Evolutionary conservation across 1,140 invertebrate genomes (phyloP), one percentile per base, ranked within the genome.

Genomic region (Streblospio benedicti): DNA sequence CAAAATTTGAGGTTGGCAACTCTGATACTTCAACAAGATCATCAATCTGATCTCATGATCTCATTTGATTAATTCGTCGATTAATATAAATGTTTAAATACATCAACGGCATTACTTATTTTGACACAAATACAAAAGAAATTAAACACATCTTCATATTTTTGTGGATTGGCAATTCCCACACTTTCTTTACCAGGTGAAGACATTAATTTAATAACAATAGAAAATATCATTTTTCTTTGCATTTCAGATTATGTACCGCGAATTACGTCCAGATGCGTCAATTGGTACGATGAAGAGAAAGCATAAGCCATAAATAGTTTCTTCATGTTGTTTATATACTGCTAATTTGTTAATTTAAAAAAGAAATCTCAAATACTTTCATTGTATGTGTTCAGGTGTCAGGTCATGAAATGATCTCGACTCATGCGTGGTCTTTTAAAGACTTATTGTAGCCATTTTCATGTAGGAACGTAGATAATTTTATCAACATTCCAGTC

Each of bases 181-280:
- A 44, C 23, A 18, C 9, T 57, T n/a, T 18, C 28, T 57, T n/a
- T 23, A 30, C 18, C 28, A 28, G 18, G 20, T 30, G n/a, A 55
- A 9, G 4, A 31, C 25, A 54, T n/a, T 12, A 16, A 41, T 32
- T 14, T 41, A 56, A 18, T 43, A 14, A 33, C 20, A 6, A 23
- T 4, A 33, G 2, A 23, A 32, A n/a, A 27, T 18, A 18, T 16
- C 14, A 9, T 23, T 18, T 55, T 20, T 4, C 35, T 38, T 54
- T 4, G 55, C 44, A 2, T 28, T 61, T 57, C 53, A 61, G 59
- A 18, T 57, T 18, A 6, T 41, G 27, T 61, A 61, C 43, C 59
- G 59, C 14, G 53, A 57, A 35, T 61, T 61, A n/a, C 59, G 59
- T 44, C 59, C 59, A 1, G 59, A 61, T 30, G 33, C 41, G 20